Evolutionary conservation across 2,113 vertebrate genomes (phyloP), one percentile per base, ranked within the genome.

Genomic region (Oncorhynchus masou): DNA sequence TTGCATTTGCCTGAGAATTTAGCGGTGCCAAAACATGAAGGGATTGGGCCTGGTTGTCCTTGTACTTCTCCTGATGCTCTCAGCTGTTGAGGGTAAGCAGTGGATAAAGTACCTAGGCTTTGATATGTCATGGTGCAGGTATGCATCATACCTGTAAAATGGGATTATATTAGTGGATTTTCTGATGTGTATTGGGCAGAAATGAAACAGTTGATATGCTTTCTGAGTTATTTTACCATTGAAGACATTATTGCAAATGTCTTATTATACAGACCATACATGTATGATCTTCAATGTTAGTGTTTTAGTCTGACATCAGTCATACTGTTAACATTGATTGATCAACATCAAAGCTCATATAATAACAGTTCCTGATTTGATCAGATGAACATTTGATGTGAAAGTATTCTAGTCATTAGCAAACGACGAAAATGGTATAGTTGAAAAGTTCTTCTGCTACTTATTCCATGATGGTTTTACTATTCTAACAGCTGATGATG

Each of bases 11-110:
- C 80, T 88, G 87, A 83, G 74, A 81, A 75, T 71, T 81, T 34
- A 74, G 74, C 83, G 85, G 81, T 79, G 57, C 82, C 75, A 75
- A 84, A 85, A 81, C 85, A 94, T 93, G 93, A 91, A 88, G 84
- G 84, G 89, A 82, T 84, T 90, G 76, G 85, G 81, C 80, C 80
- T 91, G 79, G 84, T 89, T 86, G 74, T 93, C 67, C 87, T 92
- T 75, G 84, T 90, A 79, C 83, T 91, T 68, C 86, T 94, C 66
- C 80, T 93, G 87, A 88, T 91, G 85, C 78, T 93, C 20, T 78
- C 89, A 62, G 78, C 81, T 48, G 91, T 80, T 45, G 86, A 92
- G 82, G 90, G 91, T 93, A 92, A 91, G 90, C 67, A 60, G 74
- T 45, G 16, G 51, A 78, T 74, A 45, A 16, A 19, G 51, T 19